Evolutionary conservation across 2,113 vertebrate species (phyloP), one percentile per base, ranked within the genome.

Genomic region (Dipodomys stephensi): DNA sequence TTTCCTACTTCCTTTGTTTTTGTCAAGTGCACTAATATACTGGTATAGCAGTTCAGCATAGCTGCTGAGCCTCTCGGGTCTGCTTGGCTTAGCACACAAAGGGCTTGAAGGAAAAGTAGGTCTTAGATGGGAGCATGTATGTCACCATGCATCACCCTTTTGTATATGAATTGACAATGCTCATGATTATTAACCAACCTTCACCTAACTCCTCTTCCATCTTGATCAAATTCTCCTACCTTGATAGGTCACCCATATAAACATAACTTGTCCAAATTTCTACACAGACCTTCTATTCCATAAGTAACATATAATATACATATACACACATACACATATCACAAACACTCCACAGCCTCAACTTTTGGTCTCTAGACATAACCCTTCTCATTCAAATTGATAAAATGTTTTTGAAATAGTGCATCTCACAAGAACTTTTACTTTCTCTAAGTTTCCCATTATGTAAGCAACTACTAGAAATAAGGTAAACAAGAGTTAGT

Each of bases 181-280:
- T 92, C 44, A 28, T 81, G 64, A 78, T 64, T 83, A 11, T 44
- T 86, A 87, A 88, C 19, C 39, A 91, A 79, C 72, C 60, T 88
- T 94, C 27, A 90, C 44, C 79, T 87, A 84, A 80, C 12, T 84
- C 32, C 68, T 87, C 80, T 79, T 64, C 71, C n/a, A 94, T 44
- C 74, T 74, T 81, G 22, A 88, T 32, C 7, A 81, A 77, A 84
- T 53, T 88, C 49, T 49, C 76, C 65, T 28, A 72, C 39, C n/a
- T 39, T 84, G 62, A 88, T 81, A 77, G 44, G 30, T 49, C 30
- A 27, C 68, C 20, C 81, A 77, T 27, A 46, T 67, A 92, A 86
- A 19, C 49, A 91, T 85, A 88, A 39, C 49, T 62, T 57, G 71
- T 68, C 35, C 92, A 85, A 82, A 78, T 30, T 79, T n/a, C 71